Base-by-base conservation (phyloP, 1,140 invertebrate species). In the Planococcus citri region DNA sequence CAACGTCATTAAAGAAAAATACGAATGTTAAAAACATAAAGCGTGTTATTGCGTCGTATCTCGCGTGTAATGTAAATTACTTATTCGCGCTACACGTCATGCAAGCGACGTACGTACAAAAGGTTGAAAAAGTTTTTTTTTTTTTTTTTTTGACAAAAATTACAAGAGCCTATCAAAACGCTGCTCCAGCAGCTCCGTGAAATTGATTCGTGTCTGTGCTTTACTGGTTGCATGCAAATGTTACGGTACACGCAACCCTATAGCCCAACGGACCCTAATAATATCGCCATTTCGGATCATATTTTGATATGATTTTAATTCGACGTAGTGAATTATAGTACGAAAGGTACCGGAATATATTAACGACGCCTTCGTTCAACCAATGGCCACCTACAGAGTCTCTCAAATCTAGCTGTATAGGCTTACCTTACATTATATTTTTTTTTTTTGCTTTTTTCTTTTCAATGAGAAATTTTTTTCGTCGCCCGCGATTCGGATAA, bases 21-120 rank as follows among this genome's bases (percentile, higher is more conserved):
- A 51, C n/a, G 10, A 51, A 51, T 17, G 41, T 51, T 51, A 64
- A 25, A 27, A 64, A 64, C 60, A 64, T 25, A 24, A 27, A 64
- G 60, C 60, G 22, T 64, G 22, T 64, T 25, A 64, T 25, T 14
- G 21, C 25, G 60, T 25, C 60, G 60, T 64, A 64, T 64, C 60
- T 64, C 60, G 60, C 60, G 60, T 64, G 60, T 64, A 64, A 64
- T 64, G 60, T 64, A 64, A 64, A 64, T 64, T 64, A 64, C 22
- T 27, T 27, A 64, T 51, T 51, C 60, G 60, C 25, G 21, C 60
- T 64, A 64, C 10, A 64, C 60, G 60, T 64, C 60, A 64, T 64
- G 60, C 60, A 21, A 64, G n/a, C n/a, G n/a, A n/a, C n/a, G n/a
- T n/a, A n/a, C n/a, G n/a, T n/a, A 64, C 25, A 20, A 25, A 64